Conservation (phyloP, 2,113 vertebrate genomes). For the Suricata suricatta region DNA sequence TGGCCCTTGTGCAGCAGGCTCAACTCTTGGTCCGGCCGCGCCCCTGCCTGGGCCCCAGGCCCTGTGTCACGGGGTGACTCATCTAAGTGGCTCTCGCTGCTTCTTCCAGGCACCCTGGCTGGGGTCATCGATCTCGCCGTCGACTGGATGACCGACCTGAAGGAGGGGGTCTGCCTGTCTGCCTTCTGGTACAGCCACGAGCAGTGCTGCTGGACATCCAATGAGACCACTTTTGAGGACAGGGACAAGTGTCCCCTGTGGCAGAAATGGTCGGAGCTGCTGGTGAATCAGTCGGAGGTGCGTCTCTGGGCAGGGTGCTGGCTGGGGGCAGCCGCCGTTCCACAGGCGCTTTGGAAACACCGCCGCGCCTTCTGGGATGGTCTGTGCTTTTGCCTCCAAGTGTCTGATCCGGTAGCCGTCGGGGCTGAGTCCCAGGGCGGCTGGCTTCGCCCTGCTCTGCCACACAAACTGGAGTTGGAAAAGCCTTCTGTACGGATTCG, state of each 20-base stretch:
- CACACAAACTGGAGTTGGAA: neutral
- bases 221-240: conserved; percentile 96
- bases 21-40: too few species aligned
- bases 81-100: neutral
- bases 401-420: neutral
- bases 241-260: conserved; percentile 97
- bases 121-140: conserved; percentile 98
- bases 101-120: conserved; percentile 91
- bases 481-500: neutral
- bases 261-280: conserved; percentile 98
- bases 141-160: conserved; percentile 99
- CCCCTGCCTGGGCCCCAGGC: neutral
- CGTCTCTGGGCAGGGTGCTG: neutral
- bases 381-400: neutral
- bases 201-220: conserved; percentile 99
- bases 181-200: conserved; percentile 99
- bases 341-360: neutral
- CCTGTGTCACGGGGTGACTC: rapidly evolving
- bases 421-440: neutral
- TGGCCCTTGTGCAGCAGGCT: rapidly evolving
- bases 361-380: neutral
- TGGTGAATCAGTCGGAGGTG: conserved; percentile 93
- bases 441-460: neutral
- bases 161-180: conserved; percentile 96
- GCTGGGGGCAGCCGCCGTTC: neutral